phyloP scores from a whole-genome alignment of 2,888 invertebrate genomes.

The Zonitis immaculata region DNA sequence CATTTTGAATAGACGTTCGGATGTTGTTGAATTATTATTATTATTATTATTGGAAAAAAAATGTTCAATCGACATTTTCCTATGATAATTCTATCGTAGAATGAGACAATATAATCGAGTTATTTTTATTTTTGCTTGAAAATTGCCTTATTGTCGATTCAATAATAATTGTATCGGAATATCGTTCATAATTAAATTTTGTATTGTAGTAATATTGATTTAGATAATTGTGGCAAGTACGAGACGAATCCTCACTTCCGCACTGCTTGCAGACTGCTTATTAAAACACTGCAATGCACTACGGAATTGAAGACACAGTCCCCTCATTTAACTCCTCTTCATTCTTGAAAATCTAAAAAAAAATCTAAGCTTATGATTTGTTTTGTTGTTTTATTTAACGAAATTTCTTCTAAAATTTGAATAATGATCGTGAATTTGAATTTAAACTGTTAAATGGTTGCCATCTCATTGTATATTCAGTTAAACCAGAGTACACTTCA shows the following conservation, averaged over 20 bases:
- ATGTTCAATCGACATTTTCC: background rate
- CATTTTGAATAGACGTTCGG: background rate
- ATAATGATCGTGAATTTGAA: no score
- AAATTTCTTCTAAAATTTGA: no score
- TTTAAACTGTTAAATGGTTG: no score
- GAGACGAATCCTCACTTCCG: slow-evolving; percentile 71
- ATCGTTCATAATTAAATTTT: slow-evolving; percentile 9
- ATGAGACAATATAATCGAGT: background rate
- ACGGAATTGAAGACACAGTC: slow-evolving; percentile 85
- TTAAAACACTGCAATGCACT: slow-evolving; percentile 90
- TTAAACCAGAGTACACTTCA: no score
- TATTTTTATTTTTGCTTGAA: background rate
- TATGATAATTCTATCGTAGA: background rate
- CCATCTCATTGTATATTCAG: no score
- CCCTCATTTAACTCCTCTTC: slow-evolving; percentile 18
- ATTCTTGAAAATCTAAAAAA: no score
- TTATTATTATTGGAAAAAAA: background rate
- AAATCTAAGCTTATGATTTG: no score
- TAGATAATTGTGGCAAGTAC: slow-evolving; percentile 14
- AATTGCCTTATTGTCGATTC: background rate
- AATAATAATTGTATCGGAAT: background rate
- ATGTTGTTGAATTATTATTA: no score
- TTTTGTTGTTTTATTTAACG: no score
- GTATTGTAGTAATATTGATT: slow-evolving; percentile 3
- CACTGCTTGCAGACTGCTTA: slow-evolving; percentile 84